phyloP scores from a whole-genome alignment of 1,140 invertebrate species.

The Galleria mellonella region DNA sequence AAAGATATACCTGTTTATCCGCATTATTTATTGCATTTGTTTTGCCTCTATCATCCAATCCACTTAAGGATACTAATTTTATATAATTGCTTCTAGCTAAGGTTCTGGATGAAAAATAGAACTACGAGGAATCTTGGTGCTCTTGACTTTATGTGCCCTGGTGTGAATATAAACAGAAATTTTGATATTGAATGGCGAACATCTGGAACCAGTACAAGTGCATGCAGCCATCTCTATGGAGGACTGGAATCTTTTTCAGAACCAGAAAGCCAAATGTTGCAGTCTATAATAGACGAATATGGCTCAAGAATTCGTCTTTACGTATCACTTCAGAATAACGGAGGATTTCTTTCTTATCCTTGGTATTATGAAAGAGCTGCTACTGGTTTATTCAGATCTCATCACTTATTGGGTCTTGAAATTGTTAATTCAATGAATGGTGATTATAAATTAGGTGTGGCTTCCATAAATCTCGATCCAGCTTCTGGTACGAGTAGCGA shows the following conservation, averaged over 20 bases:
- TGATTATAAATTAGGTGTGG: conserved; percentile 29
- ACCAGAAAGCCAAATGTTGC: conserved; percentile 33
- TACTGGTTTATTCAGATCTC: conserved; percentile 46
- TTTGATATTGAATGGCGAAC: conserved; percentile 43
- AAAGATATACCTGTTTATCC: no score
- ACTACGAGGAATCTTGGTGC: conserved; percentile 36
- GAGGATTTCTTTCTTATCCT: conserved; percentile 43
- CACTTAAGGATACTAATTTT: no score
- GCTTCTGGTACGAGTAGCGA: conserved; percentile 46
- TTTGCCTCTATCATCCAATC: no score
- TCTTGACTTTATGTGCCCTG: conserved; percentile 43
- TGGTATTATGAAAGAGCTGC: conserved; percentile 55
- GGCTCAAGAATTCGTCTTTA: conserved; percentile 28
- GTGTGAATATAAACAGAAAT: conserved; percentile 53
- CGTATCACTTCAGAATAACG: conserved; percentile 48
- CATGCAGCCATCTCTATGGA: conserved; percentile 45
- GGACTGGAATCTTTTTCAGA: conserved; percentile 41
- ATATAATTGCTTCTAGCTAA: conserved; percentile 28
- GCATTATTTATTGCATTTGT: no score
- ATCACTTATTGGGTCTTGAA: conserved; percentile 34
- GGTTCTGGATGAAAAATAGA: conserved; percentile 41
- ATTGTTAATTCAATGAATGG: conserved; percentile 32
- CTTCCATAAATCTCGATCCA: conserved; percentile 34
- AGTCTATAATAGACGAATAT: conserved; percentile 25
- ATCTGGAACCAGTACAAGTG: conserved; percentile 48